Conservation (phyloP, 2,113 vertebrate species). For the Hemibagrus wyckioides region DNA sequence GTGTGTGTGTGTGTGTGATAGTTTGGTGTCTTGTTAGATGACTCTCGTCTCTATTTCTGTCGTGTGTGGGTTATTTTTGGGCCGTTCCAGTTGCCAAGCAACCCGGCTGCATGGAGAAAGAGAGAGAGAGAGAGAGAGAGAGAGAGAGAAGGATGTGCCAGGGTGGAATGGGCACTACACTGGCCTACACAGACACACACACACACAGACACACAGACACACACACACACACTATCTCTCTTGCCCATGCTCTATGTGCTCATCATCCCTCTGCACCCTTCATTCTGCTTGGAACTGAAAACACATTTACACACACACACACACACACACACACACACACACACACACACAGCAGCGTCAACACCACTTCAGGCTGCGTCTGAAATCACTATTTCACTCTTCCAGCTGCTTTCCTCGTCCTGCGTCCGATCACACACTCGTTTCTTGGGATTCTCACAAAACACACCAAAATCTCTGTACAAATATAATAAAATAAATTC, state of each 20-base stretch:
- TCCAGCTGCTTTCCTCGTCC: neutral
- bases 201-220: slow-evolving; percentile 27
- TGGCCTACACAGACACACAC: slow-evolving; percentile 26
- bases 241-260: slow-evolving; percentile 8
- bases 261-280: slow-evolving; percentile 26
- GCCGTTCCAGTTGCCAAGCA: slow-evolving; percentile 63
- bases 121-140: slow-evolving; percentile 49
- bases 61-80: slow-evolving; percentile 60
- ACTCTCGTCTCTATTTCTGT: slow-evolving; percentile 63
- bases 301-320: slow-evolving; percentile 17
- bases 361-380: neutral
- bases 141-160: slow-evolving; percentile 54
- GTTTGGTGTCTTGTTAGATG: slow-evolving; percentile 44
- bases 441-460: too few species aligned
- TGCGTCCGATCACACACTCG: neutral
- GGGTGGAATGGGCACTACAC: slow-evolving; percentile 44
- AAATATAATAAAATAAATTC: neutral
- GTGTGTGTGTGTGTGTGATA: slow-evolving; percentile 10
- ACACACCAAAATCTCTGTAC: neutral
- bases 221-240: neutral
- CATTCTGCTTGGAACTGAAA: slow-evolving; percentile 19
- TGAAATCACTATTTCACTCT: neutral
- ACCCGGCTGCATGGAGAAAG: slow-evolving; percentile 52
- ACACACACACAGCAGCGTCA: slow-evolving; percentile 5
- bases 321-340: slow-evolving; percentile 23